Evolutionary conservation across 2,113 vertebrate species (phyloP).

Genomic region (Halcyon malimbica): DNA sequence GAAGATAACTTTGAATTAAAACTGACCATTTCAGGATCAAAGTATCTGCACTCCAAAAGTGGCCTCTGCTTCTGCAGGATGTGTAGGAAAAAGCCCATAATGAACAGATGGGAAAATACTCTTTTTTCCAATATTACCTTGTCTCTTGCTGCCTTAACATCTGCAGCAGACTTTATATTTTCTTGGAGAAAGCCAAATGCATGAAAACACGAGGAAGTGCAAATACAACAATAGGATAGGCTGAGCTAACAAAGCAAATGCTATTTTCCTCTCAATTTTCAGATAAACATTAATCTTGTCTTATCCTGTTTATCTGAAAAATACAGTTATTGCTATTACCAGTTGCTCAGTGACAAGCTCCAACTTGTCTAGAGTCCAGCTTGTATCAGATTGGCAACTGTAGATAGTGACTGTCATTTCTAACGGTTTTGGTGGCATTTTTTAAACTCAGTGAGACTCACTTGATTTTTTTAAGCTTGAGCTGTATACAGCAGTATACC

Average conservation of each 20-base stretch:
- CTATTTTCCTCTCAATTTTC: not conserved
- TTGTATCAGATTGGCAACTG: not conserved
- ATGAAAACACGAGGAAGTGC: not conserved
- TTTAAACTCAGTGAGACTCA: fast-evolving
- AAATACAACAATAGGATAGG: not conserved
- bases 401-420: not conserved
- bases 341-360: not conserved
- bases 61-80: not conserved
- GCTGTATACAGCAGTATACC: not conserved
- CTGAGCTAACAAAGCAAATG: not conserved
- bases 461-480: not conserved
- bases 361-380: not conserved
- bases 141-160: not conserved
- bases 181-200: not conserved
- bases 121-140: not conserved
- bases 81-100: not conserved
- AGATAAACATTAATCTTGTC: not conserved
- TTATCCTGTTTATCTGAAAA: not conserved
- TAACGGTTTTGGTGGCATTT: not conserved
- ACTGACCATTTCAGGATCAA: not conserved
- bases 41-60: not conserved
- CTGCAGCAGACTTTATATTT: not conserved
- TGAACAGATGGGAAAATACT: not conserved
- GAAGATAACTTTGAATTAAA: not conserved
- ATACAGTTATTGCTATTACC: not conserved